phyloP scores from a whole-genome alignment of 2,888 invertebrate species.

The Nebria salina region DNA sequence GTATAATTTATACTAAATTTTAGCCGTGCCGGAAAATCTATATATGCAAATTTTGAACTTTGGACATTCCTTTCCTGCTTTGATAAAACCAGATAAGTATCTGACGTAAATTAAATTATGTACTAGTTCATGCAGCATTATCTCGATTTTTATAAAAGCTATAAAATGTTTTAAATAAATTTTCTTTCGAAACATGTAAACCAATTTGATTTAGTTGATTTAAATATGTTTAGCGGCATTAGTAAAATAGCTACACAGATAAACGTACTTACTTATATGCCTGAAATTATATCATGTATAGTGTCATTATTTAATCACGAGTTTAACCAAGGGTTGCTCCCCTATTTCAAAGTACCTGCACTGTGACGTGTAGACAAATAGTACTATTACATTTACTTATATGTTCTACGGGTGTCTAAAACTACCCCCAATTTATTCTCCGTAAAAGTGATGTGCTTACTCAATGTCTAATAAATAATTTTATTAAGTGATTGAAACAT shows the following conservation, averaged over 20 bases:
- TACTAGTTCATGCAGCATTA: too few species aligned
- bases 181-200: too few species aligned
- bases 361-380: not conserved
- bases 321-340: not conserved
- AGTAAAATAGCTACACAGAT: not conserved
- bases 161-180: too few species aligned
- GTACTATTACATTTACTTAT: not conserved
- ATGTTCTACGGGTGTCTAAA: not conserved
- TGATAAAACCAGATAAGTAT: slow-evolving; percentile 31
- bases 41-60: slow-evolving; percentile 26
- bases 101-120: slow-evolving; percentile 20
- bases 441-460: not conserved
- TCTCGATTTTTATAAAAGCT: too few species aligned
- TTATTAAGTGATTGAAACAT: not conserved
- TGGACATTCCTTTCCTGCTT: slow-evolving; percentile 33
- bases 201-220: not conserved
- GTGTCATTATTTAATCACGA: not conserved
- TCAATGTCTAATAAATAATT: not conserved
- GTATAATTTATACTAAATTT: not conserved
- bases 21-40: not conserved
- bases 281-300: not conserved
- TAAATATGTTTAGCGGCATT: not conserved
- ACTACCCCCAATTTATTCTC: not conserved
- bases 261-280: not conserved
- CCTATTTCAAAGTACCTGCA: not conserved